Base-by-base conservation (phyloP, 2,888 invertebrate species). In the Tubulanus polymorphus region DNA sequence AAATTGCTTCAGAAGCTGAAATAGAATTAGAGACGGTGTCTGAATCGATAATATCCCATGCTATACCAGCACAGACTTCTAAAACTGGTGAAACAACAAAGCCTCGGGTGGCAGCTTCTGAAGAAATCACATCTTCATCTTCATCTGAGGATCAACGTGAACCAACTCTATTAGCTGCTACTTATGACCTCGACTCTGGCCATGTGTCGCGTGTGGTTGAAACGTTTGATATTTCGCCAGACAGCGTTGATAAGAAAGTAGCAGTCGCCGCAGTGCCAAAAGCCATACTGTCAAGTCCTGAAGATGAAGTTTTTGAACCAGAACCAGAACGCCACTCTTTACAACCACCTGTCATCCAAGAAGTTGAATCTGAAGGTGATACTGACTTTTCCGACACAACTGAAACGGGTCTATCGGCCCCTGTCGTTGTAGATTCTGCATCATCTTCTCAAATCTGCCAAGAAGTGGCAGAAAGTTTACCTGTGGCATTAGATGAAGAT, bases 111-210 rank as follows among this genome's bases (percentile, higher is more conserved):
- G 60, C 65, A 27, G 67, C 69, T 26, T 66, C 70, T 60, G 72
- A 73, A 60, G 73, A 73, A 28, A 55, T 70, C 32, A 73, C 74
- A 32, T 76, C 78, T 23, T 73, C 76, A 10, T 76, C 91, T 6
- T 75, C 91, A 35, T 93, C 93, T 30, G 94, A 95, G 78, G 84
- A 89, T 27, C 93, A 93, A 1, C 94, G 94, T 48, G 78, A 77
- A 57, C 76, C 76, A 81, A 96, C 95, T 1, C 80, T 96, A 8
- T 88, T 96, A 10, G 91, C 93, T 15, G 93, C 95, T 1, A 88
- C 89, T 8, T 87, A 89, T 72, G 92, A 92, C 75, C 79, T 88
- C 49, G 80, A 80, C 53, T 70, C 75, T 41, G 79, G 80, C 23
- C 70, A 71, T 53, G 76, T 88, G 25, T 74, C 74, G n/a, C 69